These are phyloP conservation scores for Euzophera pinguis DNA, from an alignment of 2,888 invertebrate genomes.

Conservation along the genomic window DNA sequence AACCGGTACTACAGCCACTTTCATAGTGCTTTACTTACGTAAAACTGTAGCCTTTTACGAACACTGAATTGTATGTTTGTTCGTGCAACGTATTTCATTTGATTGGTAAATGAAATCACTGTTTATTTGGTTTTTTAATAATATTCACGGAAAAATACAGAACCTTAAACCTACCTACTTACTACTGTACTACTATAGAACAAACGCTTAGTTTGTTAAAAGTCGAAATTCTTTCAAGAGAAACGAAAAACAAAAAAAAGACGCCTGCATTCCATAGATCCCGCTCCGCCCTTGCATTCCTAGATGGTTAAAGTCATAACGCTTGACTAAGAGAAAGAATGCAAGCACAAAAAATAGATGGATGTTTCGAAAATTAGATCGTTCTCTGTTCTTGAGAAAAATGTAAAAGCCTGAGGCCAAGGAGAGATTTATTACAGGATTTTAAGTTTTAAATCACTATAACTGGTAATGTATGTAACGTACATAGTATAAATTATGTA, in stretches of 20 bases:
- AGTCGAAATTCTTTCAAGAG: constrained; percentile 11
- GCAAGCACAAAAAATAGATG: constrained; percentile 17
- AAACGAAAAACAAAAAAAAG: constrained; percentile 32
- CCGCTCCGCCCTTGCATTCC: constrained; percentile 47
- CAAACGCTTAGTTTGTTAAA: constrained; percentile 10
- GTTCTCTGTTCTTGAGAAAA: constrained; percentile 12
- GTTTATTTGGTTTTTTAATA: neutral
- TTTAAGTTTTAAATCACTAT: too few relatives aligned
- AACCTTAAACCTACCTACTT: too few relatives aligned
- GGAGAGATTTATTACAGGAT: neutral
- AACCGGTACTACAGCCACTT: constrained; percentile 42
- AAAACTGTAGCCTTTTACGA: constrained; percentile 26
- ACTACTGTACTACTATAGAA: too few relatives aligned
- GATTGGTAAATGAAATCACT: neutral
- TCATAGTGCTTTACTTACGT: constrained; percentile 37
- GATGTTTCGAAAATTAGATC: constrained; percentile 13
- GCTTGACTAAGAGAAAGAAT: constrained; percentile 20
- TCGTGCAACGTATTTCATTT: neutral
- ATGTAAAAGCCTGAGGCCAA: neutral
- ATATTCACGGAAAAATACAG: too few relatives aligned
- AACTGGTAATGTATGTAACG: too few relatives aligned
- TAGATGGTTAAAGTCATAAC: constrained; percentile 29
- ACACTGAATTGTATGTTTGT: neutral
- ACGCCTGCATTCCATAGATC: constrained; percentile 39
- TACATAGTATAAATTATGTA: too few relatives aligned